These are phyloP conservation scores for Diachasmimorpha longicaudata DNA, from an alignment of 1,140 invertebrate genomes.

Conservation along the genomic window DNA sequence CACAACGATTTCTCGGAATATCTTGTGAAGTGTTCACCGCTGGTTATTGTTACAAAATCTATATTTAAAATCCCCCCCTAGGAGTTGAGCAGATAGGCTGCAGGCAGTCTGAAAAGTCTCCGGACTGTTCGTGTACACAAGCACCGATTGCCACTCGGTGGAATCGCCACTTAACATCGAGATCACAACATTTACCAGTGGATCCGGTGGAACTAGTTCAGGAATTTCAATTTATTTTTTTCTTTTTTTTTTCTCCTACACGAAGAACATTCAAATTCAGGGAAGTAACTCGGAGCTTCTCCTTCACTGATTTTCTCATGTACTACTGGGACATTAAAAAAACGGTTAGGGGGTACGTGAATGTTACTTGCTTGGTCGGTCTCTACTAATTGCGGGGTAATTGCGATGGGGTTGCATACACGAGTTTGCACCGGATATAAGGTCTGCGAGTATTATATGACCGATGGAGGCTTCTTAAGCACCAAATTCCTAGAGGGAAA, in stretches of 20 bases:
- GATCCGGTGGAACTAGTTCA: slow-evolving; percentile 1
- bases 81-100: not conserved
- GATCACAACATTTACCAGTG: slow-evolving; percentile 17
- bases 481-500: not conserved
- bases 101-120: not conserved
- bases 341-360: not conserved
- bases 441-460: not conserved
- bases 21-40: not conserved
- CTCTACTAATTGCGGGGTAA: slow-evolving; percentile 15
- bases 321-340: not conserved
- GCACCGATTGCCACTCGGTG: slow-evolving; percentile 11
- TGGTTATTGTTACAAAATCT: slow-evolving; percentile 29
- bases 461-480: not conserved
- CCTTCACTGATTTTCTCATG: not conserved
- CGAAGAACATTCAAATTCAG: not conserved
- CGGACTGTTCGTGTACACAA: not conserved
- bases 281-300: not conserved
- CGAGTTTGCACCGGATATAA: slow-evolving; percentile 22
- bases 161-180: slow-evolving; percentile 7
- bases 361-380: not conserved
- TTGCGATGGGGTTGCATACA: slow-evolving; percentile 9
- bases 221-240: slow-evolving; percentile 10
- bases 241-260: not conserved
- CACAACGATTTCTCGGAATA: not conserved
- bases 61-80: slow-evolving; percentile 14